Evolutionary conservation across 1,140 invertebrate genomes (phyloP), one percentile per base, ranked within the genome.

Genomic region (Drosophila navojoa): DNA sequence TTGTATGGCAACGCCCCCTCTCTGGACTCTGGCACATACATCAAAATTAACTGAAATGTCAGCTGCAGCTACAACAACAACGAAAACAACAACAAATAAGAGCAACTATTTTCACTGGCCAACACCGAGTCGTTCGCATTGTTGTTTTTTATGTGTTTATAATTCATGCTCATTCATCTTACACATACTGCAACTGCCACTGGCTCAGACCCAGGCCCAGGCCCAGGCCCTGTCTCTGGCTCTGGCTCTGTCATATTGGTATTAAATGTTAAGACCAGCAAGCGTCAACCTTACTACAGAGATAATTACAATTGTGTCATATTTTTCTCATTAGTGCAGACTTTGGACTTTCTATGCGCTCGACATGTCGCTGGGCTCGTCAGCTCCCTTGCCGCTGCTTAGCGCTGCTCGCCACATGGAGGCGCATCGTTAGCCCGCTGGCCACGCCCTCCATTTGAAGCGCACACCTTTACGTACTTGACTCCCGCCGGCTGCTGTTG

Each of bases 131-230:
- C 42, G 77, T 61, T 74, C 53, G 58, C 50, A 38, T 71, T 67
- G 59, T 84, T 71, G 50, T 79, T 80, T 78, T 86, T 87, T 87
- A 89, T 87, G 84, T 89, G 87, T 89, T 89, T 89, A 89, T 89
- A 89, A 89, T 89, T 89, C 84, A 80, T 89, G 84, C 84, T 89
- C 84, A 89, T 89, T 89, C 84, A 89, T 89, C 84, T 89, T 89
- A 72, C 78, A 81, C 68, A 60, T 69, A 73, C 25, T 69, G 70
- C 40, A 42, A 44, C 61, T 71, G 50, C 59, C 52, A 67, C 68
- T 57, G 59, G 29, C 42, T 35, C 19, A 44, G 38, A 10, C 57
- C 32, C 35, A 22, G 25, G 27, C n/a, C 5, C 32, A 25, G 35
- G 35, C 53, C 19, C 1, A 1, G 19, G 19, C 19, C 19, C 19